A percentile compares a stretch with the other conserved stretches of the same genome.
Evolutionary conservation across 2,888 invertebrate species (phyloP).

Genomic region (Leptopilina myrica): DNA sequence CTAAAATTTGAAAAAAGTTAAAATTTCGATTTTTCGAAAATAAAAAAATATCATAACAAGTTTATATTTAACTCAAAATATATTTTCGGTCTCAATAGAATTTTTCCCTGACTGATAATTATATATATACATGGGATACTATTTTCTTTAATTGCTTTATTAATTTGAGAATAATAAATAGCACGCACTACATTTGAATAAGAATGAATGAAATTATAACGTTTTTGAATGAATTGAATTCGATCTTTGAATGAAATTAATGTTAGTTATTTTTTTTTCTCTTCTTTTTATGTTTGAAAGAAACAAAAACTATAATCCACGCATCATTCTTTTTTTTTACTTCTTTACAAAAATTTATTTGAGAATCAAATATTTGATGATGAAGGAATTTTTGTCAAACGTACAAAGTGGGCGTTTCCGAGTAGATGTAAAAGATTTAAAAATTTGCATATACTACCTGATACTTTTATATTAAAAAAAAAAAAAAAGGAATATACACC

Average conservation of each 20-base stretch:
- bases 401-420: conserved; percentile 3
- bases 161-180: neutral
- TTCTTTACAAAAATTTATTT: neutral
- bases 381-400: conserved; percentile 1
- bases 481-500: neutral
- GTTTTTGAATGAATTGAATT: neutral
- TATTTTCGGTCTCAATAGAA: too few species aligned
- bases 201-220: neutral
- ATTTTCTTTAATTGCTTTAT: neutral
- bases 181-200: neutral
- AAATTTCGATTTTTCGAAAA: too few species aligned
- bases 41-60: too few species aligned
- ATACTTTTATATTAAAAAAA: neutral
- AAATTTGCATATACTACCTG: conserved; percentile 10
- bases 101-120: too few species aligned
- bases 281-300: neutral
- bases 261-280: neutral
- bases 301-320: neutral
- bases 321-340: neutral
- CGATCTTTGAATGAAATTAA: neutral
- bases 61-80: too few species aligned
- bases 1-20: too few species aligned
- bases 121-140: too few species aligned
- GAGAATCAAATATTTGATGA: neutral
- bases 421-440: neutral